phyloP scores from a whole-genome alignment of 2,797 vertebrate species.

The Myripristis murdjan region DNA sequence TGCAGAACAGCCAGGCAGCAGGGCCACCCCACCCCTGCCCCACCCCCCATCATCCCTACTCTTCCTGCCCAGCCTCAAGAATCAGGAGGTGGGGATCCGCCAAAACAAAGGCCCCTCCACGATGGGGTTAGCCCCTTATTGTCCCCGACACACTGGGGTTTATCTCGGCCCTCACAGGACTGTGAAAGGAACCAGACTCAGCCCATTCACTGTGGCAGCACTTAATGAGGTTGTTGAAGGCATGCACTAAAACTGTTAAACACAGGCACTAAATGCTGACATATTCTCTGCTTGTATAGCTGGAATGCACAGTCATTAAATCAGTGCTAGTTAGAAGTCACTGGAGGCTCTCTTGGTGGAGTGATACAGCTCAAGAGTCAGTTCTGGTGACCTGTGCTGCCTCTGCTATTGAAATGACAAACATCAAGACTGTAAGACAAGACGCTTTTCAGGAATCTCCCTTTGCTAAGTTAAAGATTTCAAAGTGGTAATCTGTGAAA shows the following conservation, averaged over 20 bases:
- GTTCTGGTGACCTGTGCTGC: too few relatives aligned
- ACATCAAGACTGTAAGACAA: too few relatives aligned
- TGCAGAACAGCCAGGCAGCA: constrained; percentile 61
- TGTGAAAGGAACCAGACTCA: constrained; percentile 67
- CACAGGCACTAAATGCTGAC: constrained; percentile 64
- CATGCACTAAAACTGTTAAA: constrained; percentile 68
- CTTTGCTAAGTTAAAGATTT: too few relatives aligned
- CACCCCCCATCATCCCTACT: constrained; percentile 39
- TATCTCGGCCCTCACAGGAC: constrained; percentile 56
- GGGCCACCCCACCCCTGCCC: constrained; percentile 65
- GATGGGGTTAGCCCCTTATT: constrained; percentile 65
- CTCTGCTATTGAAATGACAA: too few relatives aligned
- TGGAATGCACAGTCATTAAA: constrained; percentile 73
- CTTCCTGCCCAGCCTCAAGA: constrained; percentile 56
- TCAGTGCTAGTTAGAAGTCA: constrained; percentile 62
- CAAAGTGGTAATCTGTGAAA: too few relatives aligned
- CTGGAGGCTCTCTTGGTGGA: too few relatives aligned
- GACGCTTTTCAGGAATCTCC: too few relatives aligned
- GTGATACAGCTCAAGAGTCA: too few relatives aligned
- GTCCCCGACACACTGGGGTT: constrained; percentile 71
- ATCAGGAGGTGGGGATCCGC: constrained; percentile 74
- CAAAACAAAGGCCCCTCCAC: constrained; percentile 73
- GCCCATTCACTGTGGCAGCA: constrained; percentile 74
- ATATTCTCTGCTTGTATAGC: too few relatives aligned
- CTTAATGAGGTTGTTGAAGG: constrained; percentile 80